phyloP scores from a whole-genome alignment of 2,113 vertebrate species.

The Carlito syrichta region DNA sequence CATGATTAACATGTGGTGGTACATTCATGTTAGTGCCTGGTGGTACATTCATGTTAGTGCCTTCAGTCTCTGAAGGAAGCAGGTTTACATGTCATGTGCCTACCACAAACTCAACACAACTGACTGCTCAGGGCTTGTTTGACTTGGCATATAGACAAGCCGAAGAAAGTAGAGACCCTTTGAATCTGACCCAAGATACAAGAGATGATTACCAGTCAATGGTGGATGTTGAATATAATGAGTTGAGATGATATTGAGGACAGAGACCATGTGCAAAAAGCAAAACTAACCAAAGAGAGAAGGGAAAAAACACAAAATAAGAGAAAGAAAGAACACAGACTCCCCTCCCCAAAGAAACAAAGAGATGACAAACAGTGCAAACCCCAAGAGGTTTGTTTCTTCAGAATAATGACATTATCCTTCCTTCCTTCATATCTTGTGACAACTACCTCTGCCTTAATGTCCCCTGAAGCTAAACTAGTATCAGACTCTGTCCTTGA shows the following conservation, averaged over 20 bases:
- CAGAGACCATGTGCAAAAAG: background rate
- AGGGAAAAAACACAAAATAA: background rate
- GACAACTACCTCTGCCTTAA: background rate
- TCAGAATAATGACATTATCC: background rate
- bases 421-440: background rate
- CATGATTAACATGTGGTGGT: background rate
- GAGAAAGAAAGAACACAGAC: background rate
- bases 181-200: slow-evolving; percentile 5
- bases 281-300: background rate
- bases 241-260: background rate
- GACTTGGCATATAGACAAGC: background rate
- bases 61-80: background rate
- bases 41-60: too few relatives aligned
- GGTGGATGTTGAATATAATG: background rate
- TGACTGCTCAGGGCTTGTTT: background rate
- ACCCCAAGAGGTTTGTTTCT: background rate
- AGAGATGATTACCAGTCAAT: background rate
- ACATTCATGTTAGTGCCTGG: background rate
- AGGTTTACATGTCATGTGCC: background rate
- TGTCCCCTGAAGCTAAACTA: background rate
- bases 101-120: background rate
- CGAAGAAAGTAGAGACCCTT: background rate
- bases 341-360: background rate
- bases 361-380: background rate
- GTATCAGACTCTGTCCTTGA: background rate